Base-by-base conservation (phyloP, 1,140 invertebrate species). In the Tetramorium simillimum region DNA sequence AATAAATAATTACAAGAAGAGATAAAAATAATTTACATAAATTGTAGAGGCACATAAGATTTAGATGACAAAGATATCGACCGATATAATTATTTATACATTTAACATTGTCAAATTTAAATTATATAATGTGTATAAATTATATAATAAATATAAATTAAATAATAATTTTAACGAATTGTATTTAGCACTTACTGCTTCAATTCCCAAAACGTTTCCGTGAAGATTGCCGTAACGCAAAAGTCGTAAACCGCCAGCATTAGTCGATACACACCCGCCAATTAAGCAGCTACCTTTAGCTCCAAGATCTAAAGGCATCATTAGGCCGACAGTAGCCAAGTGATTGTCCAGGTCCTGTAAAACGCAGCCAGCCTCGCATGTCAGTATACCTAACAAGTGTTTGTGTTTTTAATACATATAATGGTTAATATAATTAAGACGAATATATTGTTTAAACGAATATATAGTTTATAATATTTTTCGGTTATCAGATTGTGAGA, bases 201-300 rank as follows among this genome's bases (percentile, higher is more conserved):
- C 98, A 9, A 99, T 89, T n/a, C 99, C 99, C 37, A 99, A 94
- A 3, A 99, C 96, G 90, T 97, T 98, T 4, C 98, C 99, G 93
- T 99, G 99, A 2, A 99, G 95, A 94, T 99, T 99, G 43, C 99
- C 99, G 95, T 99, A 99, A 86, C 99, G 96, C 24, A 99, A 94
- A 12, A 99, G 95, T 63, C 99, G 95, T n/a, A 99, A 94, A 3
- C 99, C 99, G 0, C 99, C 99, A 18, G 99, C 99, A 96, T 99
- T 99, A 16, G 99, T 99, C 18, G 99, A 97, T 18, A 99, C 95
- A 95, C 99, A 99, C 80, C 99, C 99, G 5, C 99, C 99, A 92
- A 99, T 99, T 60, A 99, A 97, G 93, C 99, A 99, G 75, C 97
- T 98, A 24, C 99, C 99, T 95, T 99, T 99, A 0, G 99, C 98